Conservation (phyloP, 2,888 invertebrate genomes). For the Euproctis similis region DNA sequence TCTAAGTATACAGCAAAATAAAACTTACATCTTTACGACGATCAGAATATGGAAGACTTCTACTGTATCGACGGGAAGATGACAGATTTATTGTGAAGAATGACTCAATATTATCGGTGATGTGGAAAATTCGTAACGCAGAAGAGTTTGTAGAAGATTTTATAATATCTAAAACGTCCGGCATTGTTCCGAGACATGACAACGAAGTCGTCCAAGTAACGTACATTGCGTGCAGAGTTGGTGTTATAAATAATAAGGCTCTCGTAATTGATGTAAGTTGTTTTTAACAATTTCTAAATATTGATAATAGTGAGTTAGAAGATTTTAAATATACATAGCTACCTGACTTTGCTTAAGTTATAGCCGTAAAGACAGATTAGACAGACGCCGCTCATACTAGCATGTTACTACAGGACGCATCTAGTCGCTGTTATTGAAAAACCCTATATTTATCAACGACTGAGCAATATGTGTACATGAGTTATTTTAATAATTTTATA, state of each 20-base stretch:
- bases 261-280: conserved; percentile 63
- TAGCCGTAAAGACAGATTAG: too few relatives aligned
- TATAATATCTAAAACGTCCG: conserved; percentile 55
- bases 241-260: conserved; percentile 48
- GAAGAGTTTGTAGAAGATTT: conserved; percentile 60
- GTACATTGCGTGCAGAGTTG: conserved; percentile 63
- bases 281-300: too few relatives aligned
- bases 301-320: too few relatives aligned
- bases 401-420: too few relatives aligned
- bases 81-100: conserved; percentile 72
- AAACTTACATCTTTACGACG: conserved; percentile 1
- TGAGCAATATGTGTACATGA: too few relatives aligned
- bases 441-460: too few relatives aligned
- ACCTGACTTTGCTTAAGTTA: too few relatives aligned
- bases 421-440: too few relatives aligned
- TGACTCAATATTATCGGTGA: conserved; percentile 70
- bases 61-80: conserved; percentile 66
- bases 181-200: conserved; percentile 56
- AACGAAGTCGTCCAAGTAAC: conserved; percentile 65
- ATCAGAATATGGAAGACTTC: conserved; percentile 71
- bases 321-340: too few relatives aligned
- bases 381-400: too few relatives aligned
- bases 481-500: too few relatives aligned
- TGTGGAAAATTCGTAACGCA: conserved; percentile 70
- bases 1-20: too few relatives aligned